Percentiles rank a stretch among this genome's conserved stretches.
Evolutionary conservation across 2,888 invertebrate species (phyloP).

Genomic region (Eristalinus aeneus): DNA sequence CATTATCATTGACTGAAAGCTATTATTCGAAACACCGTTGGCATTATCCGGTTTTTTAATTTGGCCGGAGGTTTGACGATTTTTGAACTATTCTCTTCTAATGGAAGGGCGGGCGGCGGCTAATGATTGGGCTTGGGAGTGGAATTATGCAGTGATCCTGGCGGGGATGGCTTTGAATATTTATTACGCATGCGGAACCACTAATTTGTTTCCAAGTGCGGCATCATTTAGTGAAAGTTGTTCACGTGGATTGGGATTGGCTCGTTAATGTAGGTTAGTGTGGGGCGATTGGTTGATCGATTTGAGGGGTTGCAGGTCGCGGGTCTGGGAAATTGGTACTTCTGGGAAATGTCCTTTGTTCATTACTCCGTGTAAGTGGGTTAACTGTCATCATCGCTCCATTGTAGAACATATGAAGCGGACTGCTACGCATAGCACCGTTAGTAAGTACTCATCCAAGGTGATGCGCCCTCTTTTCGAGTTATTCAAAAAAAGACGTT

Average conservation of each 20-base stretch:
- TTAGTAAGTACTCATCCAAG: too few species aligned
- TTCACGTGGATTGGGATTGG: neutral
- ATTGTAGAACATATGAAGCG: too few species aligned
- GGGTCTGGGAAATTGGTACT: too few species aligned
- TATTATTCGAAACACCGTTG: neutral
- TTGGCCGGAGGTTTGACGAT: neutral
- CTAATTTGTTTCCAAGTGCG: conserved; percentile 23
- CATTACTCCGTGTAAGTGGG: too few species aligned
- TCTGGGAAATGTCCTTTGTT: too few species aligned
- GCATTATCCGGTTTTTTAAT: neutral
- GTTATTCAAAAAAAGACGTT: too few species aligned
- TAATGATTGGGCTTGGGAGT: neutral
- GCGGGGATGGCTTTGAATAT: neutral
- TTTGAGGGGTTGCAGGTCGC: too few species aligned
- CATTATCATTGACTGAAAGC: neutral
- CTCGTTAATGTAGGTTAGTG: neutral
- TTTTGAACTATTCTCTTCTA: conserved; percentile 9
- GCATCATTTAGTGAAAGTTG: conserved; percentile 1
- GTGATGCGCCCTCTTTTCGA: too few species aligned
- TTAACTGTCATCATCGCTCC: too few species aligned
- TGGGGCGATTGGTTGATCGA: neutral
- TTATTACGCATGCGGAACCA: conserved; percentile 4
- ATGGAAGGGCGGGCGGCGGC: neutral
- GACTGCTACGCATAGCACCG: too few species aligned
- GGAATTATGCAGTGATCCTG: conserved; percentile 5